Evolutionary conservation across 2,113 vertebrate species (phyloP), one percentile per base, ranked within the genome.

Genomic region (Cyprinodon variegatus): DNA sequence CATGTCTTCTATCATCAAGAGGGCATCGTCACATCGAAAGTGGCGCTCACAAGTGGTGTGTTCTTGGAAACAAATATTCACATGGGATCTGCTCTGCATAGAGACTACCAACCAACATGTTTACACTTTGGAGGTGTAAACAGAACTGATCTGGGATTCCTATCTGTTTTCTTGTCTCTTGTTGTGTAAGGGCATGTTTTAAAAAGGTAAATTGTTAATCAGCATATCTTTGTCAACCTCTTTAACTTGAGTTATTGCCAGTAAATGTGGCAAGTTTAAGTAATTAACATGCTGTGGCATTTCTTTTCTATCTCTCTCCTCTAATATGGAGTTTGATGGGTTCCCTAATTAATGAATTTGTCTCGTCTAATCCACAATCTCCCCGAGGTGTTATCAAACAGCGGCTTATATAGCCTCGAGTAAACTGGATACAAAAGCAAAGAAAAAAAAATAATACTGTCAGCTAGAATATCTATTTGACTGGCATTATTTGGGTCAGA

Each of bases 21-120:
- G 78, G 69, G 68, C 72, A 80, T 60, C 4, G 15, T 59, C 46
- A 57, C 74, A 90, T 79, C 20, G 41, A 41, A 83, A 29, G 68
- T 83, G 88, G 81, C 86, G 87, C 46, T 65, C 62, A 82, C 80
- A 86, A 89, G 86, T 71, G 88, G 67, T 79, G 79, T 82, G 46
- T 78, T 83, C 62, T 70, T 73, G 70, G 76, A 88, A 86, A 91
- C 89, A 86, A 83, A 89, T 6, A 68, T 61, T 59, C 72, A 80
- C 40, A 11, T 60, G 68, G 61, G 53, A 66, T 22, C 48, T 5
- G 22, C 36, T 2, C n/a, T 3, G n/a, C 48, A 57, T 0, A 2
- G 2, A 15, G 38, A 11, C 12, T 4, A 60, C 77, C 3, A 37
- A 63, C 61, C 2, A 37, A 63, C 61, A 61, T 43, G 43, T 20